phyloP scores from a whole-genome alignment of 2,888 invertebrate species.

The Lottia gigantea region DNA sequence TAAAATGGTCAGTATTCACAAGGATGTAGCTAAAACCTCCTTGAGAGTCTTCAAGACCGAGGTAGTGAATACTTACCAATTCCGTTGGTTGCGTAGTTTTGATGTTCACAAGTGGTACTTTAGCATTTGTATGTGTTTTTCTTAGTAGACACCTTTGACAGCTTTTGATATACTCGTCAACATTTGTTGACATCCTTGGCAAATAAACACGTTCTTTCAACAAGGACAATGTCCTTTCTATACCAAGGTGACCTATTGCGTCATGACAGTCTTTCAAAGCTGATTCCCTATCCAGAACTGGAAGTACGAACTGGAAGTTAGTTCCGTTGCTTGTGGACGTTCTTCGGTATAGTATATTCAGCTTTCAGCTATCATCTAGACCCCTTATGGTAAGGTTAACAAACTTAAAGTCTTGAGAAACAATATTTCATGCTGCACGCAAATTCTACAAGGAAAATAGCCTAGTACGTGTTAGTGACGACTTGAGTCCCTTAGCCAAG shows the following conservation, averaged over 20 bases:
- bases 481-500: neutral
- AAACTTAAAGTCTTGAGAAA: neutral
- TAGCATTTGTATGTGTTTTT: neutral
- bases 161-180: neutral
- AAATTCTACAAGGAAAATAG: neutral
- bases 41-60: conserved; percentile 28
- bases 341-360: neutral
- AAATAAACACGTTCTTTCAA: neutral
- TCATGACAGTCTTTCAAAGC: neutral
- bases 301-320: neutral
- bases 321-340: neutral
- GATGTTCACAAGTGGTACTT: conserved; percentile 21
- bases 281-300: neutral
- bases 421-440: too few species aligned
- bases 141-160: neutral
- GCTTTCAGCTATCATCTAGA: too few species aligned
- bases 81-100: conserved; percentile 28
- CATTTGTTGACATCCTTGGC: neutral
- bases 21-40: conserved; percentile 23
- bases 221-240: neutral
- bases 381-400: too few species aligned
- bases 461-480: neutral
- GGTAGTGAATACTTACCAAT: conserved; percentile 32
- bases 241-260: neutral
- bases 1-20: conserved; percentile 26